These are phyloP conservation scores for Apogon hyalosoma DNA, from an alignment of 2,797 vertebrate species.

Conservation along the genomic window DNA sequence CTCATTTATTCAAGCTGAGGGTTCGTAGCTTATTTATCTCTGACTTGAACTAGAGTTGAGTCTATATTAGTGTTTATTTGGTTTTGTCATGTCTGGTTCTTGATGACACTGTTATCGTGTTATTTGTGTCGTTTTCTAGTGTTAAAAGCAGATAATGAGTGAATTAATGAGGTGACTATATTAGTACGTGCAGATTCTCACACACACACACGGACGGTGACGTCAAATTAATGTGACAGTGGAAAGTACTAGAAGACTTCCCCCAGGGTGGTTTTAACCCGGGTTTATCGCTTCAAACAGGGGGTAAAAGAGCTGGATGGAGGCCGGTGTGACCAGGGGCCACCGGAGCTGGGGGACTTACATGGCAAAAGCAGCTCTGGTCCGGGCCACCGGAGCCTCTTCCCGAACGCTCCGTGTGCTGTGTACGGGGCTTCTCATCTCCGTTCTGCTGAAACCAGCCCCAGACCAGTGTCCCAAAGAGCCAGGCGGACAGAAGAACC, in stretches of 20 bases:
- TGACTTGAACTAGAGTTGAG: too few species aligned
- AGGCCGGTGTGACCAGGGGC: not conserved
- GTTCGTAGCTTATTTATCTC: too few species aligned
- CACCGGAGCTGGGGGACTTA: slow-evolving; percentile 48
- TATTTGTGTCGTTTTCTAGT: too few species aligned
- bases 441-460: slow-evolving; percentile 75
- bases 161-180: too few species aligned
- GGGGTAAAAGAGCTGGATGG: not conserved
- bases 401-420: slow-evolving; percentile 44
- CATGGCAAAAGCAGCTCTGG: slow-evolving; percentile 86
- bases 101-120: too few species aligned
- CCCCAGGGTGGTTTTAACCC: not conserved
- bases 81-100: too few species aligned
- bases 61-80: too few species aligned
- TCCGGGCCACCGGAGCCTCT: slow-evolving; percentile 52
- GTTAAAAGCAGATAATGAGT: too few species aligned
- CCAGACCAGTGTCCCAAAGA: slow-evolving; percentile 68
- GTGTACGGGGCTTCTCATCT: slow-evolving; percentile 49
- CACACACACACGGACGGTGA: slow-evolving; percentile 49
- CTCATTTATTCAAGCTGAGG: too few species aligned
- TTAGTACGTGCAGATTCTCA: slow-evolving; percentile 3
- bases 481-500: slow-evolving; percentile 63
- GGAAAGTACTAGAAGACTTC: slow-evolving; percentile 76
- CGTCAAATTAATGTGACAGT: slow-evolving; percentile 68
- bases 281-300: not conserved